Base-by-base conservation (phyloP, 2,888 invertebrate genomes). In the Heteropelma amictum region DNA sequence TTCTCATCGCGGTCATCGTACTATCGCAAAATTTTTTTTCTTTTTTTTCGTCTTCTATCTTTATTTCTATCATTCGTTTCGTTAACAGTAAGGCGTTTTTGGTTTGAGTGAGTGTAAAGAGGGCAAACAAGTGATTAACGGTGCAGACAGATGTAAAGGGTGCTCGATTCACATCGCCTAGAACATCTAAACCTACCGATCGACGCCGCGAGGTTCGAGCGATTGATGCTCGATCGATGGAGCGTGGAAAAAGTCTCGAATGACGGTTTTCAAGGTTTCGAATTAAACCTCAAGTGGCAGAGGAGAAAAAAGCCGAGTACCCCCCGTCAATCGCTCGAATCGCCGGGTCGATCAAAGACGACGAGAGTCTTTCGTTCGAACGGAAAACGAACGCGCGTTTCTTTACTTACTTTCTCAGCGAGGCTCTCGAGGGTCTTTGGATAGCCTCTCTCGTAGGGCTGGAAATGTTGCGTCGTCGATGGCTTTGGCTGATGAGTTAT, bases 381-480 rank as follows among this genome's bases (percentile, higher is more conserved):
- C 17, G 17, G 10, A 38, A 30, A 19, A 56, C 12, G 19, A 71
- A 75, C 40, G 56, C 60, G 54, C 17, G 51, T 42, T 2, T 33
- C 33, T 75, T 12, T 54, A 81, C 88, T 87, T 88, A 91, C 91
- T 90, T 97, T 97, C 89, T 97, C 97, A 3, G 97, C 97, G 64
- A 97, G 92, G 84, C 96, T 97, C 88, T 97, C 97, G 80, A 97
- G 89, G 0, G 97, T 97, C 87, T 97, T 97, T 1, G 96, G 95
- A 87, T 95, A 95, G 2, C 93, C 93, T 77, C 96, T 92, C 87
- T 97, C 96, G 89, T 96, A 97, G 4, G 96, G 96, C 77, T 96
- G 96, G 89, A 96, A 97, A 85, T 96, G 94, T 79, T 96, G 95
- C 68, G 93, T 92, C 76, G 91, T 90, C 14, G 95, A 93, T 53